phyloP scores from a whole-genome alignment of 1,140 invertebrate species.

The Lanistes nyassanus region DNA sequence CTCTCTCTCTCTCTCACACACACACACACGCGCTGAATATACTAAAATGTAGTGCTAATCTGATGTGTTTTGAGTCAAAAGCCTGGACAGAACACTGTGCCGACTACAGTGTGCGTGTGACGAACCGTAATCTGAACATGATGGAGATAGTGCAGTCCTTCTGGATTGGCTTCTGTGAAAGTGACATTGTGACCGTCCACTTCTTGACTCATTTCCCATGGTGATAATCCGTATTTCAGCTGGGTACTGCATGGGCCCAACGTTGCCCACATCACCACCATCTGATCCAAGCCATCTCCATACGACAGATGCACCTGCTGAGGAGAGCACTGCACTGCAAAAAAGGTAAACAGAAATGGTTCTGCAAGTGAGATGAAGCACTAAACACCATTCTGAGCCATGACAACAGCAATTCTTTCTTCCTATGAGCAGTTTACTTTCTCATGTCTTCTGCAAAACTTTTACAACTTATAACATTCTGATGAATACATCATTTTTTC shows the following conservation, averaged over 20 bases:
- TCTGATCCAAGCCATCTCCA: constrained; percentile 36
- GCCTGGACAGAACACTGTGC: not conserved
- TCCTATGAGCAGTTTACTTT: too few relatives aligned
- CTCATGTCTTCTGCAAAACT: too few relatives aligned
- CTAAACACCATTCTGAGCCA: too few relatives aligned
- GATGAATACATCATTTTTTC: too few relatives aligned
- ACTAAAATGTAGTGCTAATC: too few relatives aligned
- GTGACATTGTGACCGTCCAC: constrained; percentile 22
- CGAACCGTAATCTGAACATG: constrained; percentile 13
- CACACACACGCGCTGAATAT: not conserved
- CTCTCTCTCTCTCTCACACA: not conserved
- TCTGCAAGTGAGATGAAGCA: too few relatives aligned
- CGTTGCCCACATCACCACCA: constrained; percentile 46
- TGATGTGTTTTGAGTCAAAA: not conserved
- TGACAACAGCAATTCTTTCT: too few relatives aligned
- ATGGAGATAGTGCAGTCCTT: constrained; percentile 17
- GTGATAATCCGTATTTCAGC: constrained; percentile 33
- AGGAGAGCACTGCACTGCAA: constrained; percentile 35
- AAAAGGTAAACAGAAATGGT: not conserved
- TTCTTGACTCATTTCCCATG: constrained; percentile 22
- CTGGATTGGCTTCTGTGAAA: constrained; percentile 7
- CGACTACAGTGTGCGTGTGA: not conserved
- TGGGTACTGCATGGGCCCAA: constrained; percentile 29
- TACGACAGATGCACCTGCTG: constrained; percentile 44
- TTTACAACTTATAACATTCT: too few relatives aligned